Conservation (phyloP, 2,797 vertebrate species). For the Gallinago solitaria region DNA sequence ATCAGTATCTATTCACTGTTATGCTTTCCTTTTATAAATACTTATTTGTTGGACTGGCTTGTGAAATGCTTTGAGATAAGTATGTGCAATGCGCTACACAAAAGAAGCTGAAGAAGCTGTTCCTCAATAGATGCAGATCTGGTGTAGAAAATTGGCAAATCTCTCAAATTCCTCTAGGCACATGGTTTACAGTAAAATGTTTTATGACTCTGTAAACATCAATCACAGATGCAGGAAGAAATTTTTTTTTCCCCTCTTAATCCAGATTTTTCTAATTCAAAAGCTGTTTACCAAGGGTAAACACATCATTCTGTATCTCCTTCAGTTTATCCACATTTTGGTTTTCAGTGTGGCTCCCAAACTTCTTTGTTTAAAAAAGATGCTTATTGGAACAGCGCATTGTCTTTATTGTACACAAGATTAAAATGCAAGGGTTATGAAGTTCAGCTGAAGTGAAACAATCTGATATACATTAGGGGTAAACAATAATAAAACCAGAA, state of each 20-base stretch:
- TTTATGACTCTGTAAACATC: slow-evolving; percentile 46
- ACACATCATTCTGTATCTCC: neutral
- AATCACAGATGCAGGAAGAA: neutral
- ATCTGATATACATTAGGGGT: neutral
- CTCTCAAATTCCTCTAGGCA: slow-evolving; percentile 35
- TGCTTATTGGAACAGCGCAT: neutral
- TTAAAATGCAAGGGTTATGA: neutral
- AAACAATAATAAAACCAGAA: neutral
- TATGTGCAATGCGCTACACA: neutral
- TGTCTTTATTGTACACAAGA: neutral
- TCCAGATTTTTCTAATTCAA: slow-evolving; percentile 59
- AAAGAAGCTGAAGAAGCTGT: neutral
- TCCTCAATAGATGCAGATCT: neutral
- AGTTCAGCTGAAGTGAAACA: neutral
- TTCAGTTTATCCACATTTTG: neutral
- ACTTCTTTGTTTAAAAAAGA: neutral
- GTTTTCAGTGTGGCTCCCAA: neutral
- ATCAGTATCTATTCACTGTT: neutral
- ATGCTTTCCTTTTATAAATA: neutral
- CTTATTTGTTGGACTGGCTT: neutral
- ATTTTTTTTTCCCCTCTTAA: neutral
- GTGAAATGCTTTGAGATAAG: slow-evolving; percentile 25
- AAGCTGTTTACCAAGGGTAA: slow-evolving; percentile 18
- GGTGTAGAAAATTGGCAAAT: slow-evolving; percentile 21
- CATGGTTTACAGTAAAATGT: neutral